Conservation (phyloP, 2,113 vertebrate genomes). For the Sinocyclocheilus maitianheensis region DNA sequence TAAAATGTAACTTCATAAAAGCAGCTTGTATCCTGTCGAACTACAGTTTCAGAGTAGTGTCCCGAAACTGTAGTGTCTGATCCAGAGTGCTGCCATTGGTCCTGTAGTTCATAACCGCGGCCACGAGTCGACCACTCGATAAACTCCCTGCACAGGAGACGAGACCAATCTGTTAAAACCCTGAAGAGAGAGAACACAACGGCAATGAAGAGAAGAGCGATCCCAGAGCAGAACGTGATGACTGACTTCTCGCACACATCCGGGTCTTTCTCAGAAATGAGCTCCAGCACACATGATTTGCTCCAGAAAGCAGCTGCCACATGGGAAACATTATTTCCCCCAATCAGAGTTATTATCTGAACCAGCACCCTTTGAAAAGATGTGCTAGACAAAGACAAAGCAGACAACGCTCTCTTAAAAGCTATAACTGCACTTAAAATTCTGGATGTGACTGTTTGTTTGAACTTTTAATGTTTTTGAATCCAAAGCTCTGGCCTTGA, state of each 20-base stretch:
- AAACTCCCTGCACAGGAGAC: background rate
- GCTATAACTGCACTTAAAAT: constrained; percentile 14
- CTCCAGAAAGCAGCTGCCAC: constrained; percentile 46
- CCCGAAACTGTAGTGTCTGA: background rate
- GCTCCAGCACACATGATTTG: background rate
- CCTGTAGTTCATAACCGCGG: background rate
- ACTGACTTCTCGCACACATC: constrained; percentile 53
- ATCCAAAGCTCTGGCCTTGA: constrained; percentile 29
- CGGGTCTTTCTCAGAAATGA: constrained; percentile 36
- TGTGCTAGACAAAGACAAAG: constrained; percentile 19
- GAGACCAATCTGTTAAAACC: background rate
- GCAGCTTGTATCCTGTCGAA: no score
- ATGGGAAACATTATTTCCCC: constrained; percentile 58
- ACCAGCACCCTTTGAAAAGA: constrained; percentile 51
- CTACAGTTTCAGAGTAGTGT: background rate
- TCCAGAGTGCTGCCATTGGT: background rate
- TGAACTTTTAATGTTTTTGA: constrained; percentile 40
- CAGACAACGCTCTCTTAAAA: background rate
- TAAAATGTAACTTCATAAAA: no score
- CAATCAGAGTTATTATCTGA: constrained; percentile 59
- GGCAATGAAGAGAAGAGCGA: background rate
- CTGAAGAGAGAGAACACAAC: background rate
- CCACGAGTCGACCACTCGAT: background rate
- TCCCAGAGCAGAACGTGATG: constrained; percentile 22
- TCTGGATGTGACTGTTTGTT: background rate